Percentiles rank a stretch among this genome's conserved stretches.
Conservation (phyloP, 2,113 vertebrate genomes). For the Callocephalon fimbriatum region DNA sequence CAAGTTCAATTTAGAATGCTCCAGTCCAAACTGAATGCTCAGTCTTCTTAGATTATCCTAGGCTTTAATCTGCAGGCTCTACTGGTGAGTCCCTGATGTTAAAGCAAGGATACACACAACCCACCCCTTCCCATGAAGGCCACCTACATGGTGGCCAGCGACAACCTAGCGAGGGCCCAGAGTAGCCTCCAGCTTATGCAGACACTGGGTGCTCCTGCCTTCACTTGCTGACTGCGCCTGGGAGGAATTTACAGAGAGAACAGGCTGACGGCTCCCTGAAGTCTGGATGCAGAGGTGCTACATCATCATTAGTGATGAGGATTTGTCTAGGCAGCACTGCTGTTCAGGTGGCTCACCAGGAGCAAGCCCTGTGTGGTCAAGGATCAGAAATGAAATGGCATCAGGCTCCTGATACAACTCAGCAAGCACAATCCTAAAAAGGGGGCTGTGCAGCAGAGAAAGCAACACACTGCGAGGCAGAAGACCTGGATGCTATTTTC, state of each 20-base stretch:
- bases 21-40: not conserved
- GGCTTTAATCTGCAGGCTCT: not conserved
- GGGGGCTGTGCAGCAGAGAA: not conserved
- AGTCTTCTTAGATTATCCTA: not conserved
- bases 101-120: not conserved
- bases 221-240: not conserved
- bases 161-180: not conserved
- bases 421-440: not conserved
- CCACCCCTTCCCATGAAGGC: not conserved
- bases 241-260: not conserved
- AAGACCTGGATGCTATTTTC: not conserved
- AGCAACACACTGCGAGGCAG: not conserved
- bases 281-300: not conserved
- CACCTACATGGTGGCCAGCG: fast-evolving
- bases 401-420: not conserved
- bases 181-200: not conserved
- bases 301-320: fast-evolving
- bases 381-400: not conserved
- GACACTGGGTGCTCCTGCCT: not conserved
- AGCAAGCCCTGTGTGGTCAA: not conserved
- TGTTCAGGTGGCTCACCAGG: not conserved
- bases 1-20: not conserved
- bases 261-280: not conserved
- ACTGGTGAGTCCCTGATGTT: not conserved
- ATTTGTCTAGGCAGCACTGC: not conserved